Conservation (phyloP, 2,113 vertebrate species). For the Coregonus clupeaformis region DNA sequence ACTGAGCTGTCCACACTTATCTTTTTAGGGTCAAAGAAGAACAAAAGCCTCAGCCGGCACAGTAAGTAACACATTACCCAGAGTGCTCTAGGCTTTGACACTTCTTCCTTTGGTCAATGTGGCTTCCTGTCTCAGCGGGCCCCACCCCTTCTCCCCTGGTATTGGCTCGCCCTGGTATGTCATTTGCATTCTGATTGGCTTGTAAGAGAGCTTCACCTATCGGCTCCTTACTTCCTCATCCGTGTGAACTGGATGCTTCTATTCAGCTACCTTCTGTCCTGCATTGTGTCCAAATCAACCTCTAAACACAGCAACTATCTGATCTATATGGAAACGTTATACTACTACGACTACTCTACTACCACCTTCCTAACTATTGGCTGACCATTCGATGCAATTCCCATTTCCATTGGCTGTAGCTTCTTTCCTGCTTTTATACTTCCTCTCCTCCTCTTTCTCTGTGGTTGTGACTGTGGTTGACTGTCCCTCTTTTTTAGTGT, state of each 20-base stretch:
- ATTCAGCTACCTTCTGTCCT: constrained; percentile 60
- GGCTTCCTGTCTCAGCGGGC: constrained; percentile 78
- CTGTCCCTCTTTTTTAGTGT: constrained; percentile 46
- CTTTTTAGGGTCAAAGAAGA: constrained; percentile 99
- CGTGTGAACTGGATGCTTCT: constrained; percentile 78
- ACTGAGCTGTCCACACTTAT: constrained; percentile 89
- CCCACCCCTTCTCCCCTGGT: constrained; percentile 58
- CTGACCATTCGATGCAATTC: constrained; percentile 77
- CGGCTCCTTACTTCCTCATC: constrained; percentile 80
- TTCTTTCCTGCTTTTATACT: constrained; percentile 74
- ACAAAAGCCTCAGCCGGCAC: constrained; percentile 92
- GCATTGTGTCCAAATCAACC: constrained; percentile 75
- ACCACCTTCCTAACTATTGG: constrained; percentile 3
- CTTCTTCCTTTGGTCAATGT: constrained; percentile 81
- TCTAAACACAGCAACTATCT: neutral
- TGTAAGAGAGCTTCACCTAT: constrained; percentile 80
- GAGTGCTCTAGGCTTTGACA: constrained; percentile 87
- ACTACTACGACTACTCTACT: constrained; percentile 10
- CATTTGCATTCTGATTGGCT: constrained; percentile 86
- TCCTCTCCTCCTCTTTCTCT: constrained; percentile 33
- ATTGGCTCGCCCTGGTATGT: constrained; percentile 78
- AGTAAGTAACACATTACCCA: constrained; percentile 90
- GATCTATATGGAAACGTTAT: neutral
- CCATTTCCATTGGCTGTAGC: constrained; percentile 85
- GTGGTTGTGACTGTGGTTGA: constrained; percentile 46